Evolutionary conservation across 2,888 invertebrate species (phyloP).

Genomic region (Acleris emargana): DNA sequence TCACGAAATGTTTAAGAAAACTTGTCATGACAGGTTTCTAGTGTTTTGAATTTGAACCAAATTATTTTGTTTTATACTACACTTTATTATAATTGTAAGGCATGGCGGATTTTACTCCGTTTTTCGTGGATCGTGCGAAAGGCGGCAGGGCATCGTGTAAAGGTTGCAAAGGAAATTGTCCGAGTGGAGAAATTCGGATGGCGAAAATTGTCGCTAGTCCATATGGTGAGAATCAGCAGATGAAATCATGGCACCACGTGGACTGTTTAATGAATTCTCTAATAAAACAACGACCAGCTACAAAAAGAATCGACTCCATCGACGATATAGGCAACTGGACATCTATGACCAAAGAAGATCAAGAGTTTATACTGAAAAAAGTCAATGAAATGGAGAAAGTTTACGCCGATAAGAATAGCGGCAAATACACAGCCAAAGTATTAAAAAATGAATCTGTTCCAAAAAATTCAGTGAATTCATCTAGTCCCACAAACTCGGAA

Average conservation of each 20-base stretch:
- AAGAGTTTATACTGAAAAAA: conserved; percentile 85
- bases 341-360: conserved; percentile 86
- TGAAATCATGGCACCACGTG: conserved; percentile 94
- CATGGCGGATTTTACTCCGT: conserved; percentile 71
- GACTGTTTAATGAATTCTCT: conserved; percentile 92
- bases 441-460: conserved; percentile 62
- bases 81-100: neutral
- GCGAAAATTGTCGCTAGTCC: conserved; percentile 92
- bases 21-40: neutral
- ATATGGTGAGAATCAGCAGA: conserved; percentile 87
- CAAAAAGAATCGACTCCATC: conserved; percentile 90
- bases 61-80: no score
- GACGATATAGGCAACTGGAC: conserved; percentile 92
- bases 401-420: conserved; percentile 78
- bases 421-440: conserved; percentile 72
- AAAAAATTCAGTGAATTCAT: conserved; percentile 33
- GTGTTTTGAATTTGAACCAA: neutral
- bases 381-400: conserved; percentile 85
- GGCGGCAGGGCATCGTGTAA: conserved; percentile 92
- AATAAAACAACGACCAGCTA: conserved; percentile 90
- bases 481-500: conserved; percentile 33
- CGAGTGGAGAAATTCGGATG: conserved; percentile 88
- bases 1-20: neutral
- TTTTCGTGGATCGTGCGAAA: conserved; percentile 91
- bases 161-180: conserved; percentile 92